Conservation (phyloP, 2,113 vertebrate species). For the Xyrauchen texanus region DNA sequence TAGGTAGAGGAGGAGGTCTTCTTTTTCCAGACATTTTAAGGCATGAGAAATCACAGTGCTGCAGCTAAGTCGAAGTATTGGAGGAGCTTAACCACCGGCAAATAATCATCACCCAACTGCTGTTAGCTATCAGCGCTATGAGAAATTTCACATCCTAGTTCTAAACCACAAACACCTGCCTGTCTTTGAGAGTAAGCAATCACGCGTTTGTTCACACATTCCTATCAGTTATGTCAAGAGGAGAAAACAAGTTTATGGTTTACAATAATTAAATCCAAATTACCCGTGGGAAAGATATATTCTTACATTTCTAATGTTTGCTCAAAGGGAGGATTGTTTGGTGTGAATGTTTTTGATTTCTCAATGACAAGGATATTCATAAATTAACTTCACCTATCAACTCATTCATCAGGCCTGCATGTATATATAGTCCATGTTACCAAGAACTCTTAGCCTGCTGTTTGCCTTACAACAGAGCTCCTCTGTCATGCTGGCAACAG, state of each 20-base stretch:
- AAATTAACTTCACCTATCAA: neutral
- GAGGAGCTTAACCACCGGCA: neutral
- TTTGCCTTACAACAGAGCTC: neutral
- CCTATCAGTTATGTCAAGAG: constrained; percentile 21
- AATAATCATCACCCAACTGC: neutral
- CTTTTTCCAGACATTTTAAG: no score
- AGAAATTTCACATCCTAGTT: constrained; percentile 34
- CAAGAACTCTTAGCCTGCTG: neutral
- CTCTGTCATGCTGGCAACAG: constrained; percentile 39
- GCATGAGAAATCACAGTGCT: no score
- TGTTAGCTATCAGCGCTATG: neutral
- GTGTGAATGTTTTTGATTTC: neutral
- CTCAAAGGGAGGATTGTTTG: neutral
- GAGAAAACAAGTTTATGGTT: neutral
- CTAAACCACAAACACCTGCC: constrained; percentile 42
- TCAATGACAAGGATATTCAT: neutral
- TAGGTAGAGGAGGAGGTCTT: no score
- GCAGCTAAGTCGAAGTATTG: neutral
- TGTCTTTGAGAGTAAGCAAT: constrained; percentile 51
- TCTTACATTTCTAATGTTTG: neutral
- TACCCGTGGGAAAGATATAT: neutral
- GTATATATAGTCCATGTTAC: constrained; percentile 15
- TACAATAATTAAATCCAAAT: neutral
- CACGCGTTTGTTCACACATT: constrained; percentile 41
- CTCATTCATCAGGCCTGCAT: neutral